A percentile compares a stretch with the other conserved stretches of the same genome.
Conservation (phyloP, 2,888 invertebrate genomes). For the Athalia cordata region DNA sequence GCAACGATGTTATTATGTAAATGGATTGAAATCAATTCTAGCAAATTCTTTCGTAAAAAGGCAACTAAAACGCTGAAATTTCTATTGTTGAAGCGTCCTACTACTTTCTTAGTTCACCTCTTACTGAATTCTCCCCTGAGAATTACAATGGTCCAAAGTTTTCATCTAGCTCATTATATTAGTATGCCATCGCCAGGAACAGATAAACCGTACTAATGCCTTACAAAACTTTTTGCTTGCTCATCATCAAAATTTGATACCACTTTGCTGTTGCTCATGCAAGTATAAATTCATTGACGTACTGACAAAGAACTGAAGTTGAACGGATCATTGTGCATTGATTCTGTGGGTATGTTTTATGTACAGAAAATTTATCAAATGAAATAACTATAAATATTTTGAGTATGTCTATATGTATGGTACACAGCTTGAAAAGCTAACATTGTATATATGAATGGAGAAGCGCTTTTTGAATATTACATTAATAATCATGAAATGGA, state of each 20-base stretch:
- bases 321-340: background rate
- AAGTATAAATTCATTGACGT: background rate
- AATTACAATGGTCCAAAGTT: background rate
- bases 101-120: background rate
- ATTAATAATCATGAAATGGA: background rate
- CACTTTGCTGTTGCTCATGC: background rate
- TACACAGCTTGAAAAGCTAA: background rate
- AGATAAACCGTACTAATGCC: constrained; percentile 19
- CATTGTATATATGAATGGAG: constrained; percentile 4
- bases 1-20: too few species aligned
- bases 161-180: background rate
- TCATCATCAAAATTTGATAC: too few species aligned
- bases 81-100: too few species aligned
- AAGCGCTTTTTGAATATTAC: background rate
- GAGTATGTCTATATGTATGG: background rate
- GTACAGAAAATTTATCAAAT: background rate
- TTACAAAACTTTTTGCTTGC: background rate
- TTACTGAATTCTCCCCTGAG: background rate
- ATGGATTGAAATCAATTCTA: too few species aligned
- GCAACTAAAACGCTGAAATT: too few species aligned
- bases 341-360: background rate
- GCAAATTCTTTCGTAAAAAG: too few species aligned
- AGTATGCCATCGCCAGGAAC: background rate
- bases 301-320: too few species aligned
- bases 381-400: constrained; percentile 13